Conservation (phyloP, 2,888 invertebrate genomes). For the Galerucella nymphaeae region DNA sequence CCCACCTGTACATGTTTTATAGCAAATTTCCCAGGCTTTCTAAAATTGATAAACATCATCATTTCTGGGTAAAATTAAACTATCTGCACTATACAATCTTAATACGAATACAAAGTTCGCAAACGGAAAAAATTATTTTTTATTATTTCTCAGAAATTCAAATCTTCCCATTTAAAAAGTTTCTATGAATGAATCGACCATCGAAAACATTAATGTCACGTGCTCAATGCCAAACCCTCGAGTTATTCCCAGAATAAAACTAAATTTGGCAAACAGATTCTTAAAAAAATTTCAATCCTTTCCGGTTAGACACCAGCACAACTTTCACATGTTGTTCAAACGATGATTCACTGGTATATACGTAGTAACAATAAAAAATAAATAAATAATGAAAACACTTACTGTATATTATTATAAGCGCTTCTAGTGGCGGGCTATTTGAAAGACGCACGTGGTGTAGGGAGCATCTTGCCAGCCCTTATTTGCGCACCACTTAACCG, state of each 20-base stretch:
- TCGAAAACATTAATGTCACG: constrained; percentile 22
- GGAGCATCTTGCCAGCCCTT: constrained; percentile 29
- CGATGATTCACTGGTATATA: constrained; percentile 55
- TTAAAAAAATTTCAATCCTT: constrained; percentile 44
- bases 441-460: constrained; percentile 27
- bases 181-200: constrained; percentile 8
- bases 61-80: neutral
- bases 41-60: neutral
- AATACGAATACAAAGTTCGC: neutral
- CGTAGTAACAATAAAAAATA: constrained; percentile 29
- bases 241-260: constrained; percentile 31
- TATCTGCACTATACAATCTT: neutral
- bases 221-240: constrained; percentile 35
- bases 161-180: neutral
- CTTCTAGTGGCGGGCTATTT: constrained; percentile 36
- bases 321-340: constrained; percentile 52
- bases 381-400: constrained; percentile 24
- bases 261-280: constrained; percentile 34
- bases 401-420: too few relatives aligned
- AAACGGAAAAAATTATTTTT: neutral
- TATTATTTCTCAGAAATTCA: neutral
- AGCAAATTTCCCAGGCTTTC: neutral
- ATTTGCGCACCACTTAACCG: constrained; percentile 30
- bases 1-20: too few relatives aligned
- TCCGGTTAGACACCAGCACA: constrained; percentile 41